phyloP scores from a whole-genome alignment of 1,140 invertebrate genomes.

The Lordiphosa collinella region DNA sequence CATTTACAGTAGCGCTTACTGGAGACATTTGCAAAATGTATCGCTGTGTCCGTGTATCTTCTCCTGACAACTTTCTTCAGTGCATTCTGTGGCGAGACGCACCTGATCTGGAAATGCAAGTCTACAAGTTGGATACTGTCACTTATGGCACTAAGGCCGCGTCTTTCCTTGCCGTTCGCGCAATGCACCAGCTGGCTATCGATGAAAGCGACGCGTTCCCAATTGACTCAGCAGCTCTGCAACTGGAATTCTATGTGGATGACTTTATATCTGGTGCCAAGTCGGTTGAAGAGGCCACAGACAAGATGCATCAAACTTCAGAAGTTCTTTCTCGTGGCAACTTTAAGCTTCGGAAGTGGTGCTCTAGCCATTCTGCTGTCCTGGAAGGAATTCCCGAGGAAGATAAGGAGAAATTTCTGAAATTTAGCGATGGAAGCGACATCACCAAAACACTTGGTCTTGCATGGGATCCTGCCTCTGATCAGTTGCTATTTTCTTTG shows the following conservation, averaged over 20 bases:
- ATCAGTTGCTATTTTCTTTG: no score
- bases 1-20: constrained; percentile 59
- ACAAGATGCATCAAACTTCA: no score
- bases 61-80: constrained; percentile 69
- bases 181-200: constrained; percentile 60
- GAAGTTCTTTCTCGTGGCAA: no score
- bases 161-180: constrained; percentile 52
- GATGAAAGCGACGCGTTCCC: no score
- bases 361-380: background rate
- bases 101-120: constrained; percentile 26
- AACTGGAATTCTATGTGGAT: no score
- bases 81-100: constrained; percentile 78
- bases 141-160: constrained; percentile 18
- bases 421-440: background rate
- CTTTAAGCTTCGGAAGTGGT: no score
- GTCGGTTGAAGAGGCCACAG: no score
- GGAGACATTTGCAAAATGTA: constrained; percentile 80
- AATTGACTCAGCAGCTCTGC: background rate
- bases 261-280: no score
- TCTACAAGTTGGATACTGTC: constrained; percentile 21
- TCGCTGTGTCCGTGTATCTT: constrained; percentile 47
- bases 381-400: background rate
- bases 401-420: background rate
- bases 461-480: background rate
- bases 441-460: background rate